Conservation (phyloP, 2,888 invertebrate genomes). For the Acronicta alni region DNA sequence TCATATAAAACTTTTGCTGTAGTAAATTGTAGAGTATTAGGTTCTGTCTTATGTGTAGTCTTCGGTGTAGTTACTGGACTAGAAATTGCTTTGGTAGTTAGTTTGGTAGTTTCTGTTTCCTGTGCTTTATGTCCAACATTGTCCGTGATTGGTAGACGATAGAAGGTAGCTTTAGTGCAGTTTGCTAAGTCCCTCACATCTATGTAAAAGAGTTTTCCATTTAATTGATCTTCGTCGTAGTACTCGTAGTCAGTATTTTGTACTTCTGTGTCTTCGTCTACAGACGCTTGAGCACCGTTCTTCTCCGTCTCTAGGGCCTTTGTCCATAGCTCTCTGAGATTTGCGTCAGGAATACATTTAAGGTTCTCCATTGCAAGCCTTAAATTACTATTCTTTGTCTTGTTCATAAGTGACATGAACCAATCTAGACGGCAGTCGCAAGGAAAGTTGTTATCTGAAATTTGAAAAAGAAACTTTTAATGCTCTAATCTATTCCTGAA, state of each 20-base stretch:
- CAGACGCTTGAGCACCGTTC: constrained; percentile 57
- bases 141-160: constrained; percentile 1
- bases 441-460: constrained; percentile 82
- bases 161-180: constrained; percentile 59
- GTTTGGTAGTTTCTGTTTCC: constrained; percentile 25
- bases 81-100: constrained; percentile 31
- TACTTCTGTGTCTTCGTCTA: constrained; percentile 62
- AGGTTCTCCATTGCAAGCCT: constrained; percentile 77
- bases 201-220: constrained; percentile 81
- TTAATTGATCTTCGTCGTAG: constrained; percentile 80
- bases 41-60: constrained; percentile 31
- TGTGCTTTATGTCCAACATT: constrained; percentile 12
- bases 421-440: constrained; percentile 82
- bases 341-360: constrained; percentile 75
- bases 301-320: constrained; percentile 71
- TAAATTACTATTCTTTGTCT: constrained; percentile 73
- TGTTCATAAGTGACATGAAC: constrained; percentile 76
- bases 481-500: not conserved
- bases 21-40: constrained; percentile 5
- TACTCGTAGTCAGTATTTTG: constrained; percentile 78
- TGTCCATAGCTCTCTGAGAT: constrained; percentile 72
- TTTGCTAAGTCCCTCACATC: constrained; percentile 79
- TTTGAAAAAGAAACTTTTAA: constrained; percentile 10
- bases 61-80: constrained; percentile 28
- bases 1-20: constrained; percentile 5